Percentiles rank a stretch among this genome's conserved stretches.
phyloP scores from a whole-genome alignment of 1,140 invertebrate species.

The Lucilia cuprina region DNA sequence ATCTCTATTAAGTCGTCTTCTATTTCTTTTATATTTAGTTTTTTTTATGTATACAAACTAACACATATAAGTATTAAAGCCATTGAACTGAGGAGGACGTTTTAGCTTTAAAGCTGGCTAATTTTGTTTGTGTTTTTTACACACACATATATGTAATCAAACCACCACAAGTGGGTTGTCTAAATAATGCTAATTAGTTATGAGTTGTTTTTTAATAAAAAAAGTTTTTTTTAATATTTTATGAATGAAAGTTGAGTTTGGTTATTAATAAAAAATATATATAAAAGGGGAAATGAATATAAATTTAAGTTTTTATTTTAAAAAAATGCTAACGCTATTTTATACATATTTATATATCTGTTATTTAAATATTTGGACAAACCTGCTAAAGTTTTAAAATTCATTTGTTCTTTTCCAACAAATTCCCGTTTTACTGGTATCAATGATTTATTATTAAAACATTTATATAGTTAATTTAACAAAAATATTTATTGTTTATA shows the following conservation, averaged over 20 bases:
- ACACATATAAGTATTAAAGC: neutral
- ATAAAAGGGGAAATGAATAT: neutral
- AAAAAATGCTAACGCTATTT: no score
- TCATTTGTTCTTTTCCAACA: neutral
- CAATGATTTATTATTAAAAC: neutral
- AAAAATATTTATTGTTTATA: neutral
- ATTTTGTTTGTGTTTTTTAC: neutral
- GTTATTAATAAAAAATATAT: neutral
- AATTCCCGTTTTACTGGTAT: neutral
- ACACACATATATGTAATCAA: neutral
- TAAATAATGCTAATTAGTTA: no score
- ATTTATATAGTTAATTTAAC: neutral
- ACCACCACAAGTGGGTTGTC: neutral
- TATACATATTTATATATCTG: neutral
- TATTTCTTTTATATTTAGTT: neutral
- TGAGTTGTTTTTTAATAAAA: no score
- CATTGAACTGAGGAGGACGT: constrained; percentile 2
- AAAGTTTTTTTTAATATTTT: neutral
- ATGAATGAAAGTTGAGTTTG: constrained; percentile 3
- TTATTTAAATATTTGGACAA: neutral
- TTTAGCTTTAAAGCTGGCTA: neutral
- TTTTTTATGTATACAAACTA: neutral
- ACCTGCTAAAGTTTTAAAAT: neutral
- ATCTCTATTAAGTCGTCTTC: neutral
- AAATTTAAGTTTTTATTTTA: neutral